phyloP scores from a whole-genome alignment of 2,888 invertebrate genomes.

The Drosophila subquinaria region DNA sequence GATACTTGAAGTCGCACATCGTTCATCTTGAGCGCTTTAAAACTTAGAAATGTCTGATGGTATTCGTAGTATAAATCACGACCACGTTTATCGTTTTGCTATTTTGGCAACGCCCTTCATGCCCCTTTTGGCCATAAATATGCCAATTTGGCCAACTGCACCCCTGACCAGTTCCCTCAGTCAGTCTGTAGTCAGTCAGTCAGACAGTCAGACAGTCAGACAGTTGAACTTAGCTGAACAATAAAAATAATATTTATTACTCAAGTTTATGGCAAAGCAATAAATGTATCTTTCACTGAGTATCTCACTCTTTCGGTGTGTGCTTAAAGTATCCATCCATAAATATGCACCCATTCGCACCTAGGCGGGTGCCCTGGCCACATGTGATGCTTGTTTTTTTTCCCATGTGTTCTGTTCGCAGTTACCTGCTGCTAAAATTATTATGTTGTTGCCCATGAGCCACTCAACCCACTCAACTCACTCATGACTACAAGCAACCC shows the following conservation, averaged over 20 bases:
- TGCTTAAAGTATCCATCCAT: slow-evolving; percentile 56
- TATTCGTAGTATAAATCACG: slow-evolving; percentile 45
- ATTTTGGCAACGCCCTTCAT: slow-evolving; percentile 70
- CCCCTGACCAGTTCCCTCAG: background rate
- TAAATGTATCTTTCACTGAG: slow-evolving; percentile 75
- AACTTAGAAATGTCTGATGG: slow-evolving; percentile 31
- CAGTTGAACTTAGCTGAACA: slow-evolving; percentile 62
- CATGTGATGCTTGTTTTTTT: slow-evolving; percentile 58
- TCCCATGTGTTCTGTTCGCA: slow-evolving; percentile 12
- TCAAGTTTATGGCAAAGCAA: slow-evolving; percentile 80
- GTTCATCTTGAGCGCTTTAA: slow-evolving; percentile 5
- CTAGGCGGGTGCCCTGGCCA: slow-evolving; percentile 52
- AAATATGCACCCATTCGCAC: slow-evolving; percentile 80
- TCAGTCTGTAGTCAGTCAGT: slow-evolving; percentile 13
- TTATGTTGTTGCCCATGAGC: slow-evolving; percentile 67
- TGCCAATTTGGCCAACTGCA: slow-evolving; percentile 69
- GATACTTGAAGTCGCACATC: background rate
- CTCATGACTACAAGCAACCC: slow-evolving; percentile 38
- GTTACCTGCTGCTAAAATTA: slow-evolving; percentile 69
- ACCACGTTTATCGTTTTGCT: slow-evolving; percentile 70
- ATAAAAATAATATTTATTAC: slow-evolving; percentile 81
- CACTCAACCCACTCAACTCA: slow-evolving; percentile 19
- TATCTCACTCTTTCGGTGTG: slow-evolving; percentile 29
- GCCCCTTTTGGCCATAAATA: slow-evolving; percentile 74
- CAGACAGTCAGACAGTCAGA: slow-evolving; percentile 19